These are phyloP conservation scores for Balearica regulorum DNA, from an alignment of 2,797 vertebrate genomes.

Conservation along the genomic window DNA sequence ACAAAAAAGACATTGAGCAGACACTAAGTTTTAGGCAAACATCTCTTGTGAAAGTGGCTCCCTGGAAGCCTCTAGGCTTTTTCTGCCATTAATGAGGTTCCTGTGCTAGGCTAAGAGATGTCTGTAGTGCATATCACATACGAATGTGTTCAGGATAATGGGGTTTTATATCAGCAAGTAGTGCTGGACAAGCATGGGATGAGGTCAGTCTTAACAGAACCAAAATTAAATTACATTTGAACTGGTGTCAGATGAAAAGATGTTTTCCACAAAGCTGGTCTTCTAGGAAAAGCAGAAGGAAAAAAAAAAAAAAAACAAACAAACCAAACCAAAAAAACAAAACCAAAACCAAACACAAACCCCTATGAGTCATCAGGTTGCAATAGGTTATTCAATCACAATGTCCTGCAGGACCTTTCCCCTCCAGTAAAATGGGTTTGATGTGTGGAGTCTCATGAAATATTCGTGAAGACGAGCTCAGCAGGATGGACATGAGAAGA, in stretches of 20 bases:
- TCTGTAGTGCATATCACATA: neutral
- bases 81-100: slow-evolving; percentile 30
- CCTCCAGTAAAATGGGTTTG: neutral
- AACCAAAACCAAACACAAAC: neutral
- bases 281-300: neutral
- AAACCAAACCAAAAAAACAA: neutral
- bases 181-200: neutral
- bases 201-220: neutral
- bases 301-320: neutral
- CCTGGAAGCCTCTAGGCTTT: slow-evolving; percentile 1
- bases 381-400: neutral
- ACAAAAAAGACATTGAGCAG: slow-evolving; percentile 20
- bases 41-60: slow-evolving; percentile 7
- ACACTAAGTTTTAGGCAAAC: slow-evolving; percentile 23
- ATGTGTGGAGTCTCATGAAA: neutral
- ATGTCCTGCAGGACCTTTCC: neutral
- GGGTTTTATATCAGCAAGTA: slow-evolving; percentile 2
- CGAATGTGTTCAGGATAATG: neutral
- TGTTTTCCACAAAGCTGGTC: neutral
- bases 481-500: neutral
- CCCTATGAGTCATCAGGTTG: neutral
- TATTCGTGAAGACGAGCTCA: neutral
- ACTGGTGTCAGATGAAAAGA: neutral
- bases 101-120: neutral
- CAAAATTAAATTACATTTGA: slow-evolving; percentile 9